Evolutionary conservation across 2,113 vertebrate genomes (phyloP), one percentile per base, ranked within the genome.

Genomic region (Accipiter virgatus): DNA sequence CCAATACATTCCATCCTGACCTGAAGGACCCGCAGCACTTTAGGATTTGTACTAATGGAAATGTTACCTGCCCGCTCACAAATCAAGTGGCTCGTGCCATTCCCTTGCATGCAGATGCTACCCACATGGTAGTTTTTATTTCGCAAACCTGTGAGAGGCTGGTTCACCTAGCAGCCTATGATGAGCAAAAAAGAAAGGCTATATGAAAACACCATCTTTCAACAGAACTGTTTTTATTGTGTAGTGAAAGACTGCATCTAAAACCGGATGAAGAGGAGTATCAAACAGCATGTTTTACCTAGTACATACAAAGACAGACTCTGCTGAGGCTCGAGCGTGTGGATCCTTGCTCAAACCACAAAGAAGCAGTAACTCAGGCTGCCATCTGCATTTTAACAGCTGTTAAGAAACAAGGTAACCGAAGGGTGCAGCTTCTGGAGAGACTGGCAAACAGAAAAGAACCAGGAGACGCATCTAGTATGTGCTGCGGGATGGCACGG

Each of bases 181-280:
- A n/a, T 0, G 0, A 58, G 81, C 40, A 4, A 11, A 18, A 53
- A 74, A 78, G 50, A 73, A 34, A 53, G 80, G 73, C 87, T 10
- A 25, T 15, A 11, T 3, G 56, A 53, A 73, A 52, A 43, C 43
- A 53, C 25, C 84, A 12, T 21, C 87, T 82, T 97, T 94, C 82
- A 96, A 94, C 93, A 94, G 94, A 97, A 95, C 90, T 87, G 95
- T 63, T 84, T 98, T 98, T 98, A 98, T 98, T 98, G 82, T 84
- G 81, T 93, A 58, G 62, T 79, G 97, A 97, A 97, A 96, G 90
- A 80, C 77, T 40, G 90, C 55, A 45, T 71, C 97, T 96, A 90
- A 85, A 97, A 97, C 79, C 58, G 93, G 97, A 87, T 16, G 78
- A 55, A 81, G 80, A 58, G 91, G 71, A 93, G 91, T 90, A 95